These are phyloP conservation scores for Syrrhaptes paradoxus DNA, from an alignment of 2,113 vertebrate genomes.

Conservation along the genomic window DNA sequence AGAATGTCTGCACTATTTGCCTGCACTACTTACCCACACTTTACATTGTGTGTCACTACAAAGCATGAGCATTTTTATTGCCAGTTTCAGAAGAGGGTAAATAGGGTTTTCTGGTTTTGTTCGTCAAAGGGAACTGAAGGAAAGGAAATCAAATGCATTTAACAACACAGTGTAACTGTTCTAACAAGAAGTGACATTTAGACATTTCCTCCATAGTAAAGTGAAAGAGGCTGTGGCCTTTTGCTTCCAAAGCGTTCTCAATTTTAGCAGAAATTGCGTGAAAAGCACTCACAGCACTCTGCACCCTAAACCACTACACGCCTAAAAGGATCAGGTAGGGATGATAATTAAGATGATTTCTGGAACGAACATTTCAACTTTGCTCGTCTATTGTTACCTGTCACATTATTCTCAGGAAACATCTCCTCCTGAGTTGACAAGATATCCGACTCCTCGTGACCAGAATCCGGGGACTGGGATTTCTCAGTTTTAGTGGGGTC, in stretches of 20 bases:
- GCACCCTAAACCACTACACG: neutral
- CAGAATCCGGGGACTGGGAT: neutral
- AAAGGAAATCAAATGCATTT: neutral
- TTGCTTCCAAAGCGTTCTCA: neutral
- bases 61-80: neutral
- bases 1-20: neutral
- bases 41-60: neutral
- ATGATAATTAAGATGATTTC: neutral
- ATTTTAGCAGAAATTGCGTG: neutral
- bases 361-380: neutral
- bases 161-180: neutral
- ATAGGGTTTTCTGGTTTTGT: neutral
- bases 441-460: constrained; percentile 71
- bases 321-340: neutral
- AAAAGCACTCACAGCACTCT: neutral
- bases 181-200: neutral
- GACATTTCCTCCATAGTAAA: neutral
- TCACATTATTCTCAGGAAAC: constrained; percentile 78
- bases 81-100: neutral
- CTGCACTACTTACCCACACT: neutral
- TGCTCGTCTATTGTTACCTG: constrained; percentile 57
- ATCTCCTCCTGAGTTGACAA: constrained; percentile 90
- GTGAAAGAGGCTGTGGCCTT: neutral
- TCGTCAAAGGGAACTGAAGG: neutral
- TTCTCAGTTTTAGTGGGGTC: constrained; percentile 62